Percentiles rank a stretch among this genome's conserved stretches.
Evolutionary conservation across 2,888 invertebrate genomes (phyloP).

Genomic region (Micoletzkya japonica): DNA sequence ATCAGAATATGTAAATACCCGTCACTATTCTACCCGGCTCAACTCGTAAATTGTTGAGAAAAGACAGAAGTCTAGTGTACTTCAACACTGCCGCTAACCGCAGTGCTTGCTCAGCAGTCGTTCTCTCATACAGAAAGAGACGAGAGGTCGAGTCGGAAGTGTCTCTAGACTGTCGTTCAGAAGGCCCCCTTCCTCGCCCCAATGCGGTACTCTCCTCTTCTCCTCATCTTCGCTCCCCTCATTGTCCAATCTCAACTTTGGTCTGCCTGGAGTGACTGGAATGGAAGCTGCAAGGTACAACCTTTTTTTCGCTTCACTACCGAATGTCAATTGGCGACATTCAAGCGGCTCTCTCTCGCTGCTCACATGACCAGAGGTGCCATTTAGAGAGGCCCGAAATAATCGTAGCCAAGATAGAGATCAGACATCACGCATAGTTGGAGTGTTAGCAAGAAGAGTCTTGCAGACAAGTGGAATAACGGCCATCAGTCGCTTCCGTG

Average conservation of each 20-base stretch:
- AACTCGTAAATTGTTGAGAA: too few relatives aligned
- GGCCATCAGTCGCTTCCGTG: conserved; percentile 16
- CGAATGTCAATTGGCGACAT: not conserved
- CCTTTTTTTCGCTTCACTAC: too few relatives aligned
- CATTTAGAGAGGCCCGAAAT: not conserved
- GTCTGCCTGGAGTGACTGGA: conserved; percentile 25
- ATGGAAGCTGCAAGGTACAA: conserved; percentile 23
- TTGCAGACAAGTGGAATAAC: not conserved
- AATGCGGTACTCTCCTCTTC: too few relatives aligned
- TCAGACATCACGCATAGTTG: too few relatives aligned
- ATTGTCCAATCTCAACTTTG: not conserved
- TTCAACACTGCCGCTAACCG: too few relatives aligned
- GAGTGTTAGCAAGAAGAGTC: not conserved
- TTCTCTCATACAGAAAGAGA: not conserved
- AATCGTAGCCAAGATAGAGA: too few relatives aligned
- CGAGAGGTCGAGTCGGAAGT: too few relatives aligned
- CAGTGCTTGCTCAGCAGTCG: not conserved
- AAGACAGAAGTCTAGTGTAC: too few relatives aligned
- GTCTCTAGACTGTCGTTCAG: too few relatives aligned
- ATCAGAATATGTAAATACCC: too few relatives aligned
- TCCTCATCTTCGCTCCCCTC: conserved; percentile 12
- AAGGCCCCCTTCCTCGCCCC: too few relatives aligned
- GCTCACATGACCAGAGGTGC: not conserved
- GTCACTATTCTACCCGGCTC: too few relatives aligned
- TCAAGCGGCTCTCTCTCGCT: not conserved